Conservation (phyloP, 2,797 vertebrate species). For the Threskiornis aethiopicus region DNA sequence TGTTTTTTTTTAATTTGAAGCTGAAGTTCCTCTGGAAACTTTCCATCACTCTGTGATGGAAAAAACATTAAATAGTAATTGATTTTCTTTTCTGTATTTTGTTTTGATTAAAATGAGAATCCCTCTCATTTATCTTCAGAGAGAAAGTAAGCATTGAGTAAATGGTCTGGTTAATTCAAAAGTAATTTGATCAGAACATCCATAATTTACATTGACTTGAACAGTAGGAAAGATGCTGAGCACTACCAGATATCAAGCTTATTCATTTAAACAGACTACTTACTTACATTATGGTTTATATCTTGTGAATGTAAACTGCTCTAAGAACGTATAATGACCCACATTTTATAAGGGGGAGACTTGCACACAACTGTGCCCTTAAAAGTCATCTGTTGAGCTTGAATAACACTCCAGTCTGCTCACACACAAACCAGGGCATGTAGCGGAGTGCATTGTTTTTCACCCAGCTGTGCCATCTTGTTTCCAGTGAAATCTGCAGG, state of each 20-base stretch:
- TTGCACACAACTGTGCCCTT: neutral
- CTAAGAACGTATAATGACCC: neutral
- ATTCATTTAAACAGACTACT: neutral
- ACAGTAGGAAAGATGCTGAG: conserved; percentile 20
- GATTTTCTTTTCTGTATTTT: conserved; percentile 44
- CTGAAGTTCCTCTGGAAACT: conserved; percentile 13
- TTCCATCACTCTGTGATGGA: neutral
- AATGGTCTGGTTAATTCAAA: conserved; percentile 48
- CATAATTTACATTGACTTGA: conserved; percentile 38
- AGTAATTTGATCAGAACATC: conserved; percentile 47
- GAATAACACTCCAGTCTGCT: neutral
- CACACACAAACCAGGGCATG: neutral
- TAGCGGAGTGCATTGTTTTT: neutral
- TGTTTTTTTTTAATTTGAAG: neutral
- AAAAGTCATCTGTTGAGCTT: neutral
- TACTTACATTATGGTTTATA: neutral
- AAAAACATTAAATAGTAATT: conserved; percentile 53
- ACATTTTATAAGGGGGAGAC: neutral
- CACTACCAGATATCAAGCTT: neutral
- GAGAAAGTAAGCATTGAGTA: conserved; percentile 36
- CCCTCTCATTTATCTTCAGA: conserved; percentile 28
- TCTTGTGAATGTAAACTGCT: neutral
- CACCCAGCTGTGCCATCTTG: neutral
- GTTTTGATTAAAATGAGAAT: conserved; percentile 48
- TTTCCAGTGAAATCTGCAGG: neutral